phyloP scores from a whole-genome alignment of 2,888 invertebrate genomes.

The Dicranocentrus wangi region DNA sequence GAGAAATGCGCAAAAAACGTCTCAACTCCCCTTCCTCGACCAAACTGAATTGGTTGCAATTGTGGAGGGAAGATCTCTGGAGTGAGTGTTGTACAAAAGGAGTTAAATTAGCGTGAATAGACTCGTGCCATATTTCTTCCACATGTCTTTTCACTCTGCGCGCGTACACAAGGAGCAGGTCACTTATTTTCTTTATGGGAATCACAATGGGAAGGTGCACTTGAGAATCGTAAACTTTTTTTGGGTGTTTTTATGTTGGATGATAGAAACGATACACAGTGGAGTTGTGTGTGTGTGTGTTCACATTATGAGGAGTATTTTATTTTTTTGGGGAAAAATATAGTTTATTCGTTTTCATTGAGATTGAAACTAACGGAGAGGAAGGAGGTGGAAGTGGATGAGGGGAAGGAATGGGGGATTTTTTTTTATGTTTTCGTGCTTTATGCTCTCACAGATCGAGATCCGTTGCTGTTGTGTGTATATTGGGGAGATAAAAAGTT shows the following conservation, averaged over 20 bases:
- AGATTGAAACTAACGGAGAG: too few species aligned
- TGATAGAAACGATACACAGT: background rate
- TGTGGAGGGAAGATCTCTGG: background rate
- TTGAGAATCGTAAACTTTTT: background rate
- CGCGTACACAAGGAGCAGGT: background rate
- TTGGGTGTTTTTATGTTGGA: background rate
- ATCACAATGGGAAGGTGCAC: background rate
- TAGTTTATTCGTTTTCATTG: too few species aligned
- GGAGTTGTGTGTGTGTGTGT: background rate
- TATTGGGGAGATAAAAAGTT: too few species aligned
- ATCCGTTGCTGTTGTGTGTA: too few species aligned
- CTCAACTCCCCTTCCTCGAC: too few species aligned
- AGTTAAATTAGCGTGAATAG: constrained; percentile 35
- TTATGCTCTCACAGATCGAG: too few species aligned
- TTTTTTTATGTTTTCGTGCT: too few species aligned
- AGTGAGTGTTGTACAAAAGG: background rate
- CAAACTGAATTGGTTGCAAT: too few species aligned
- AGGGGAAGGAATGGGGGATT: too few species aligned
- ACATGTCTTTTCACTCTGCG: constrained; percentile 5
- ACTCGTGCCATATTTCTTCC: constrained; percentile 27
- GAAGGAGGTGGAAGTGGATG: too few species aligned
- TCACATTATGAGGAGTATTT: too few species aligned
- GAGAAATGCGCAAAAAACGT: background rate
- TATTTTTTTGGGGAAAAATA: too few species aligned
- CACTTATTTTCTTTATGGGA: background rate